Evolutionary conservation across 2,113 vertebrate genomes (phyloP), one percentile per base, ranked within the genome.

Genomic region (Xenus cinereus): DNA sequence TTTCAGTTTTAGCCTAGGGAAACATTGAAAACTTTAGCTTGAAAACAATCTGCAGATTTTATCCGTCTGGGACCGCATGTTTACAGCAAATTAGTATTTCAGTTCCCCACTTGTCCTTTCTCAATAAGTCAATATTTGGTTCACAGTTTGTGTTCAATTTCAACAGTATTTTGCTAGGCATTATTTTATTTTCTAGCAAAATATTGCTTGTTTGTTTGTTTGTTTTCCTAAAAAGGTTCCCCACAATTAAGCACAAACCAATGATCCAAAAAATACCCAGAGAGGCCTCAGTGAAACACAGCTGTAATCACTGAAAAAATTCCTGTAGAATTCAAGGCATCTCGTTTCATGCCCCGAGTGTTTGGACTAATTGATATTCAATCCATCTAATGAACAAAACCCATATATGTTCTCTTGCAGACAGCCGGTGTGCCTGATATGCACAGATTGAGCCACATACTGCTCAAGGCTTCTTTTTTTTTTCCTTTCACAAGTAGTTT

Each of bases 201-300:
- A 78, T 76, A 67, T 46, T 9, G 5, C 21, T 79, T 13, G 7
- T 68, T 93, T 83, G 50, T 76, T 92, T 87, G 50, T 77, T 92
- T 92, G 27, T 95, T 90, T 90, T 80, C 64, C 89, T 89, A 27
- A 89, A 84, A 96, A 15, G 2, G 68, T 88, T 96, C 88, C 60
- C 24, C 69, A 48, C 76, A 95, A 87, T 96, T 95, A 93, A 77
- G 56, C 88, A 84, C 73, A 92, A 90, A 63, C 26, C 72, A 83
- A 64, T 72, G 75, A 94, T 75, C 63, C 51, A 89, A 90, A 84
- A 91, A 89, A 33, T 17, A 73, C 28, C 19, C 43, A 79, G 46
- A 80, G 63, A 74, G 32, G 28, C 37, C 67, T 84, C 39, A n/a
- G 32, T 39, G 48, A 94, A 88, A 63, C 83, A 81, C 39, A 94